A percentile compares a stretch with the other conserved stretches of the same genome.
Evolutionary conservation across 2,113 vertebrate species (phyloP).

Genomic region (Ondatra zibethicus): DNA sequence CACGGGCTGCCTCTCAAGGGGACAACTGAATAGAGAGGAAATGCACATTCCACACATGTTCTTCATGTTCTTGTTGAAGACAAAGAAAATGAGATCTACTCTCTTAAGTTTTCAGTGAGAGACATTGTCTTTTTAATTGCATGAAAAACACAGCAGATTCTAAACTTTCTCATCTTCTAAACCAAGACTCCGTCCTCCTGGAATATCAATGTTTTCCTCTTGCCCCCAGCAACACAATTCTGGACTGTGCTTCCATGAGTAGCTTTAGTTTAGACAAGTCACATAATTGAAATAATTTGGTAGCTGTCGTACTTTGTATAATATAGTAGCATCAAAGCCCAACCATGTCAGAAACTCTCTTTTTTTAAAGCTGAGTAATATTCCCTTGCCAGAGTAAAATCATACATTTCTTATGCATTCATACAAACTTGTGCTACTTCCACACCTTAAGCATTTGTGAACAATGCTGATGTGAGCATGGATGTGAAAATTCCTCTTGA

Average conservation of each 20-base stretch:
- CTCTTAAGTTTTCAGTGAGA: not conserved
- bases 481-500: not conserved
- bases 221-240: not conserved
- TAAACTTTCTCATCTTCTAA: not conserved
- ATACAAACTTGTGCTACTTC: not conserved
- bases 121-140: not conserved
- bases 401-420: not conserved
- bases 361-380: not conserved
- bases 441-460: not conserved
- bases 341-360: not conserved
- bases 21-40: not conserved
- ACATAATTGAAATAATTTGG: not conserved
- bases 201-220: rapidly evolving
- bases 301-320: not conserved
- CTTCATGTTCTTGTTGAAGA: not conserved
- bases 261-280: not conserved
- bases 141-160: not conserved
- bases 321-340: not conserved
- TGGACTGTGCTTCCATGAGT: not conserved
- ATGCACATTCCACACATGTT: not conserved
- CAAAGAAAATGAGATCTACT: not conserved
- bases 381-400: not conserved
- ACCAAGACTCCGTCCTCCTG: not conserved
- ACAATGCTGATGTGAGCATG: not conserved
- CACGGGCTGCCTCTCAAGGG: not conserved